A percentile compares a stretch with the other conserved stretches of the same genome.
These are phyloP conservation scores for Tympanuchus pallidicinctus DNA, from an alignment of 2,113 vertebrate species.

Conservation along the genomic window DNA sequence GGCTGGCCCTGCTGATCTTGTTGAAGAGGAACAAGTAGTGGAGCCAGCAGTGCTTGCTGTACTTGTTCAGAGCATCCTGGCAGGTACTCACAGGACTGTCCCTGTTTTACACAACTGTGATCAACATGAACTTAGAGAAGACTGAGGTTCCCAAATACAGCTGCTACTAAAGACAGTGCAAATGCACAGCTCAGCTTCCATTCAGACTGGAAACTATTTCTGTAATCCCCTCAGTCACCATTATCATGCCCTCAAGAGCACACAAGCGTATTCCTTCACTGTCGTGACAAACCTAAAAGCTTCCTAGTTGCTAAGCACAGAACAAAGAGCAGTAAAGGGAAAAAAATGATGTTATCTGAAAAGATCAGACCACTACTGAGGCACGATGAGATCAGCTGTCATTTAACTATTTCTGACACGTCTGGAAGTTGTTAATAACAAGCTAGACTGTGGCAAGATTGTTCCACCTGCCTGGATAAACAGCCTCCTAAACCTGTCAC, in stretches of 20 bases:
- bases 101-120: neutral
- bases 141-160: neutral
- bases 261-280: fast-evolving
- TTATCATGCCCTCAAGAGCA: neutral
- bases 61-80: neutral
- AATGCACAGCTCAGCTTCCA: neutral
- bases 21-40: neutral
- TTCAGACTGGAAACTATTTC: neutral
- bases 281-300: neutral
- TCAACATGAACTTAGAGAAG: neutral
- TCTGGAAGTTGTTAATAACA: constrained; percentile 4
- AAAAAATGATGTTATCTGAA: neutral
- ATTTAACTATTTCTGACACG: neutral
- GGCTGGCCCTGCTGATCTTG: neutral
- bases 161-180: neutral
- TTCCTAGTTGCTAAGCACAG: neutral
- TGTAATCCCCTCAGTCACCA: neutral
- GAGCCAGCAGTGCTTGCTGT: neutral
- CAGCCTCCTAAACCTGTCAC: neutral
- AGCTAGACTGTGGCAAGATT: neutral
- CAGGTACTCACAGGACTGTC: neutral
- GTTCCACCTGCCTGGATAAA: neutral
- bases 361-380: neutral
- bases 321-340: neutral
- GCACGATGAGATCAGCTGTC: neutral